Percentiles rank a stretch among this genome's conserved stretches.
phyloP scores from a whole-genome alignment of 2,797 vertebrate species.

The Premnoplex brunnescens region DNA sequence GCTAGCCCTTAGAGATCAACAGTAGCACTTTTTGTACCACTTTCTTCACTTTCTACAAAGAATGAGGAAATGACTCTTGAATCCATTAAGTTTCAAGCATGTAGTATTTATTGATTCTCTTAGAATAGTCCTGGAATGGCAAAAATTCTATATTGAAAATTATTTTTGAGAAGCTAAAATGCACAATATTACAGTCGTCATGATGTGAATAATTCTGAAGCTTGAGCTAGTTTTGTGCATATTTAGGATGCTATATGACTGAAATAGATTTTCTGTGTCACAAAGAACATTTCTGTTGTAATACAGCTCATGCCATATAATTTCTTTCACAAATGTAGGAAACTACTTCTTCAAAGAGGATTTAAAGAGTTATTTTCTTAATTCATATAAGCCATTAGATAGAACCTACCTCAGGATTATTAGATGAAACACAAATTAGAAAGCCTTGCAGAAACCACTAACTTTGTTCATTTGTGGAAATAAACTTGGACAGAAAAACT shows the following conservation, averaged over 20 bases:
- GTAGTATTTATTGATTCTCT: not conserved
- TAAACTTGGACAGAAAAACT: not conserved
- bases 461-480: not conserved
- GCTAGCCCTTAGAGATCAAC: conserved; percentile 58
- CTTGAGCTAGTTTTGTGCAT: not conserved
- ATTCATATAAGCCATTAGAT: not conserved
- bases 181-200: not conserved
- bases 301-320: not conserved
- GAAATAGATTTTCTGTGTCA: not conserved
- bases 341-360: not conserved
- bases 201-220: not conserved
- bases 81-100: conserved; percentile 29
- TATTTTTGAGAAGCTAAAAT: not conserved
- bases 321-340: not conserved
- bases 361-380: not conserved
- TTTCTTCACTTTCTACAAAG: conserved; percentile 57
- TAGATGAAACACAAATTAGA: not conserved
- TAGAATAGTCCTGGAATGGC: not conserved
- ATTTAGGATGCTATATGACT: not conserved
- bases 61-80: conserved; percentile 34
- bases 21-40: conserved; percentile 60
- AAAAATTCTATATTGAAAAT: not conserved
- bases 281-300: not conserved
- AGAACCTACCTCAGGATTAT: not conserved
- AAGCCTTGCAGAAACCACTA: not conserved